Conservation (phyloP, 2,888 invertebrate genomes). For the Drosophila putrida region DNA sequence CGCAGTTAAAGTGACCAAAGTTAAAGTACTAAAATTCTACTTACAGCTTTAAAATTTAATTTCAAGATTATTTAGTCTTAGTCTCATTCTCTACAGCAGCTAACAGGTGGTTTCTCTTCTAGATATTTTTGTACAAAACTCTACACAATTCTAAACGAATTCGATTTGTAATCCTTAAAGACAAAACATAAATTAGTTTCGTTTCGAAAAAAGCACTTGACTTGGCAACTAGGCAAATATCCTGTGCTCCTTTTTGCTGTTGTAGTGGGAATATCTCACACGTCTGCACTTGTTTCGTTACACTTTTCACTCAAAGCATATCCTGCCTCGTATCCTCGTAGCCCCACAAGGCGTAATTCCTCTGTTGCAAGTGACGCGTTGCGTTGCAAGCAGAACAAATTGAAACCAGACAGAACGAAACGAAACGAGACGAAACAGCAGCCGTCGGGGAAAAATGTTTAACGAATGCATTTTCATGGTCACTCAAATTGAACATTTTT, state of each 20-base stretch:
- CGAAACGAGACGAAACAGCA: conserved; percentile 25
- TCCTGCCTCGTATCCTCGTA: conserved; percentile 30
- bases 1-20: not conserved
- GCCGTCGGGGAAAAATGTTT: conserved; percentile 48
- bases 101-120: too few species aligned
- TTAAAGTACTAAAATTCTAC: too few species aligned
- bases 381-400: conserved; percentile 70
- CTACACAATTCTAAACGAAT: not conserved
- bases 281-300: conserved; percentile 65
- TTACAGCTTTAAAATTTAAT: too few species aligned
- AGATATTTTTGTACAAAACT: too few species aligned
- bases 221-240: conserved; percentile 64
- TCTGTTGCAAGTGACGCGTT: conserved; percentile 64
- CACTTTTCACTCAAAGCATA: conserved; percentile 42
- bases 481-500: conserved; percentile 71
- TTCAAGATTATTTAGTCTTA: too few species aligned
- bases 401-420: conserved; percentile 48
- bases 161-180: conserved; percentile 8
- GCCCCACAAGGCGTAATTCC: conserved; percentile 63
- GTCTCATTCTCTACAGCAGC: too few species aligned
- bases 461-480: conserved; percentile 82
- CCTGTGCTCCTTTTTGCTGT: conserved; percentile 46
- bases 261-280: conserved; percentile 53
- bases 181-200: conserved; percentile 41
- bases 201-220: conserved; percentile 51